Conservation (phyloP, 2,888 invertebrate species). For the Caenorhabditis zanzibari region DNA sequence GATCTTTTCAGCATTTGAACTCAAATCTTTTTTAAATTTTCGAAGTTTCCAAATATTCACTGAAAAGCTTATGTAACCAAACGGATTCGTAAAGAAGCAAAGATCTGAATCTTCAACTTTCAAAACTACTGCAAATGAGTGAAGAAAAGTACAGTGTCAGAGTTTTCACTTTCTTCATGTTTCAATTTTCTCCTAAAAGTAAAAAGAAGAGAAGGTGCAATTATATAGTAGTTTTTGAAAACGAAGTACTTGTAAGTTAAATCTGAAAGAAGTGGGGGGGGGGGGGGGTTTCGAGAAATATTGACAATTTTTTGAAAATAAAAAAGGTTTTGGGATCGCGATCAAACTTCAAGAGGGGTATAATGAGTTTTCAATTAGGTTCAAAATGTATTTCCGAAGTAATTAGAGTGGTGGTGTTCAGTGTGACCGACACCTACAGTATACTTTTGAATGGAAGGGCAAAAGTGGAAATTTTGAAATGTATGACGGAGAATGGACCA, state of each 20-base stretch:
- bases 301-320: background rate
- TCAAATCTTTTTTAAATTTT: background rate
- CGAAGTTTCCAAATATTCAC: background rate
- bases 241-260: slow-evolving; percentile 18
- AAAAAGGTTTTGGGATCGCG: background rate
- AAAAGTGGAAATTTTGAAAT: no score
- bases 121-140: background rate
- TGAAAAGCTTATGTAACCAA: background rate
- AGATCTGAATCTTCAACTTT: background rate
- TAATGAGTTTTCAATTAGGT: no score
- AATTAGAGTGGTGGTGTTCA: background rate
- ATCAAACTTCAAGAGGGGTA: background rate
- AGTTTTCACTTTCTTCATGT: slow-evolving; percentile 19
- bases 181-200: slow-evolving; percentile 3
- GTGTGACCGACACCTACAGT: background rate
- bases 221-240: slow-evolving; percentile 18
- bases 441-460: background rate
- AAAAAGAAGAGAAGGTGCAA: slow-evolving; percentile 20
- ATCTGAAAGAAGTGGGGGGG: background rate
- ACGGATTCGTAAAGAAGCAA: background rate
- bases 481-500: no score
- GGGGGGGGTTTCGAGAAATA: background rate
- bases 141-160: slow-evolving; percentile 16
- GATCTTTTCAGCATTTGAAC: slow-evolving; percentile 8
- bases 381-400: background rate